Base-by-base conservation (phyloP, 2,797 vertebrate genomes). In the Furcifer pardalis region DNA sequence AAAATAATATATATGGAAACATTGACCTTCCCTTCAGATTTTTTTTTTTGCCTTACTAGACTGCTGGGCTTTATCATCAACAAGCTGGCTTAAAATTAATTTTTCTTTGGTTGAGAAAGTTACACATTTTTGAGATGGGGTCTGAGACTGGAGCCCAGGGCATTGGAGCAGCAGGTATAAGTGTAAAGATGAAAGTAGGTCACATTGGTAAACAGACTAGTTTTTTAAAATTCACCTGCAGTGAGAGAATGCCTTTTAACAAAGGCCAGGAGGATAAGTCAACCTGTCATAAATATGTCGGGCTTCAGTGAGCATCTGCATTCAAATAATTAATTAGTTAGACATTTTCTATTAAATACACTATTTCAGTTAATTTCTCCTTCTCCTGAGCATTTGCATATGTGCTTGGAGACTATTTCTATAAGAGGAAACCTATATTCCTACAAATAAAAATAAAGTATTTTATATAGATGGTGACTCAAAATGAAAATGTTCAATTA, bases 171-270 rank as follows among this genome's bases (percentile, higher is more conserved):
- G 27, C 88, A 79, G 21, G 32, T 68, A 88, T 62, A 7, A 0
- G 76, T 90, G 87, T 79, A 88, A 94, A 92, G 89, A 92, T 89
- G 90, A 93, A 93, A 10, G 75, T 21, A 91, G 75, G 84, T 87
- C 81, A 83, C 85, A 89, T 91, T 90, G 92, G 90, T 91, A 92
- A 92, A 91, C 90, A 92, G 84, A 84, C 85, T 92, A 71, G 81
- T 82, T 89, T 93, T 93, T 92, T 84, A n/a, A n/a, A n/a, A 83
- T 90, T 91, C 86, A 89, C 88, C 86, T 90, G 86, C 86, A 81
- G 89, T 89, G 83, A 91, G 13, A 91, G 85, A 89, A 91, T 80
- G 76, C 30, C 73, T 90, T 87, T 82, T 77, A 88, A 89, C 90
- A 86, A 92, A 91, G 91, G 84, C 87, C 89, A 89, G 88, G 85